Evolutionary conservation across 1,140 invertebrate species (phyloP).

Genomic region (Calephelis nemesis): DNA sequence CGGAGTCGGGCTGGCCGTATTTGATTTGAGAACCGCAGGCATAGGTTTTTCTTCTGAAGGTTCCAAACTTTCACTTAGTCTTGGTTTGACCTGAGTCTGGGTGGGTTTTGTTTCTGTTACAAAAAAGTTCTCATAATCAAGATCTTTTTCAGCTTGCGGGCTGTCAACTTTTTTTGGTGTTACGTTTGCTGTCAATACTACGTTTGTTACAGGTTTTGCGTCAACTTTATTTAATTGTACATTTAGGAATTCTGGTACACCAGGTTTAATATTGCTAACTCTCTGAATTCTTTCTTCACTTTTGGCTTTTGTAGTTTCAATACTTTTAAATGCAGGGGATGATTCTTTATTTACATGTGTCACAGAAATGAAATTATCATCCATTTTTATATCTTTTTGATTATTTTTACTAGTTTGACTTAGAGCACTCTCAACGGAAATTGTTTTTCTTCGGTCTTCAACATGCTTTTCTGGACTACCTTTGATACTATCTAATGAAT

Average conservation of each 20-base stretch:
- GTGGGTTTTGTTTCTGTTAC: constrained; percentile 49
- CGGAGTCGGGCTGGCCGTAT: constrained; percentile 34
- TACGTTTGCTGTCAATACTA: constrained; percentile 81
- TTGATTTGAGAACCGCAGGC: constrained; percentile 33
- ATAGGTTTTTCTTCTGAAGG: constrained; percentile 44
- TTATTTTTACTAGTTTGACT: constrained; percentile 49
- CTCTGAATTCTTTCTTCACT: constrained; percentile 69
- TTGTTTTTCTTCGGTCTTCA: constrained; percentile 71
- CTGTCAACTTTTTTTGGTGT: constrained; percentile 70
- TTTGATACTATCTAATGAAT: constrained; percentile 80
- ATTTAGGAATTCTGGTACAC: constrained; percentile 85
- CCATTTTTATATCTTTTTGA: constrained; percentile 51
- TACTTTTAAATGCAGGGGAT: constrained; percentile 37
- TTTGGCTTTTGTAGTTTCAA: constrained; percentile 56
- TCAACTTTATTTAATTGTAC: constrained; percentile 86
- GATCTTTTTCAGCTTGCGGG: constrained; percentile 57
- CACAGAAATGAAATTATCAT: constrained; percentile 69
- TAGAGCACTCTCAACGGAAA: constrained; percentile 73
- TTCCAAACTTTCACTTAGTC: constrained; percentile 49
- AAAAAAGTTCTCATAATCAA: constrained; percentile 48
- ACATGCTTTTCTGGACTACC: constrained; percentile 74
- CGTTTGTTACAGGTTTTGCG: constrained; percentile 79
- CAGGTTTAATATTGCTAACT: constrained; percentile 41
- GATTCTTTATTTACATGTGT: constrained; percentile 68
- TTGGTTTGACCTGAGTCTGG: constrained; percentile 26